phyloP scores from a whole-genome alignment of 1,140 invertebrate genomes.

The Gonatopus flavifemur region DNA sequence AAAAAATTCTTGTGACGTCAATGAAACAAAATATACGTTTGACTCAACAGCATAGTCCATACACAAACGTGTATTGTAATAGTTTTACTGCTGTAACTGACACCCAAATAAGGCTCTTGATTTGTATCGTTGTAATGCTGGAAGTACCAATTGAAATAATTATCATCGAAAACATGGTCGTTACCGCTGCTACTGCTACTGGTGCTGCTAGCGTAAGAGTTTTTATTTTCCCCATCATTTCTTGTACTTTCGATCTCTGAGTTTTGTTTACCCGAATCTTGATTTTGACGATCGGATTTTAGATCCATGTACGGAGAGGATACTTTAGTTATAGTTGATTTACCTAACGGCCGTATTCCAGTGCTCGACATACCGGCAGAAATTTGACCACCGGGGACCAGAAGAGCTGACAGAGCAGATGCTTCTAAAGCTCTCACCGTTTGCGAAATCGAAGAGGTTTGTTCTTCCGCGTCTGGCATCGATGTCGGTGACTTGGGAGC shows the following conservation, averaged over 20 bases:
- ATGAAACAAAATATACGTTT: constrained; percentile 15
- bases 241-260: constrained; percentile 11
- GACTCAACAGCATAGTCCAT: constrained; percentile 17
- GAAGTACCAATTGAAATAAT: constrained; percentile 75
- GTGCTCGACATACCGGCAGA: constrained; percentile 32
- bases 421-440: constrained; percentile 35
- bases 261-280: constrained; percentile 18
- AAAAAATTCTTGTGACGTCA: constrained; percentile 4
- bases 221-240: constrained; percentile 8
- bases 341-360: constrained; percentile 44
- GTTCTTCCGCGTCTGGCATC: too few relatives aligned
- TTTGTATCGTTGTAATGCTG: constrained; percentile 75
- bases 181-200: constrained; percentile 19
- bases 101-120: constrained; percentile 66
- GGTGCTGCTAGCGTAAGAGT: constrained; percentile 17
- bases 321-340: constrained; percentile 68
- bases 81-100: constrained; percentile 29
- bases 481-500: too few relatives aligned
- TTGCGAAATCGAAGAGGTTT: constrained; percentile 11
- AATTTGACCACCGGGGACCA: constrained; percentile 64
- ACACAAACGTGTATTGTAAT: constrained; percentile 9
- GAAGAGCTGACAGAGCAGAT: constrained; percentile 58
- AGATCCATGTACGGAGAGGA: constrained; percentile 51
- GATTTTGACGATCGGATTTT: constrained; percentile 26
- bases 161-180: constrained; percentile 42